Evolutionary conservation across 2,113 vertebrate genomes (phyloP), one percentile per base, ranked within the genome.

Genomic region (Rattus rattus): DNA sequence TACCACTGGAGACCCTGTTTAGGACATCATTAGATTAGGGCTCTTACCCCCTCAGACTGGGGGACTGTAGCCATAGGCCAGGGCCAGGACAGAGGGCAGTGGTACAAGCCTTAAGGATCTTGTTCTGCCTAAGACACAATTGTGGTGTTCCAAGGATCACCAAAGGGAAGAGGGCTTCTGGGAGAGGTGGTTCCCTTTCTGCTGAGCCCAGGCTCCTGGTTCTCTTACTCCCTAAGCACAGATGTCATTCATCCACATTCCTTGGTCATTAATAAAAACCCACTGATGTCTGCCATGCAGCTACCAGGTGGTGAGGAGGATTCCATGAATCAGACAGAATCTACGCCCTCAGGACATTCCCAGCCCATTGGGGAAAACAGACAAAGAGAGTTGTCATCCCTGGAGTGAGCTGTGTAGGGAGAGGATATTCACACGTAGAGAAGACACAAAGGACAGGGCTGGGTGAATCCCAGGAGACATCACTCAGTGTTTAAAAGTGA

Each of bases 311-410:
- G 30, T 24, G 36, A 54, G 49, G 33, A 84, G 7, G 47, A 65
- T 28, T 17, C 33, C 14, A 4, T 94, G 84, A 97, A 20, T 86
- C 94, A 72, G 59, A 73, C 14, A 47, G 43, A 89, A 77, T 92
- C 77, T 85, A 91, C 88, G 79, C 36, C 88, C 90, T 73, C 47
- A 9, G 80, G 80, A 72, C 43, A 73, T 49, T 84, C 85, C 85
- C 69, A 92, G 75, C 86, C 69, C 30, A 0, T 7, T 28, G 61
- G 67, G 4, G 26, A 76, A 89, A 89, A n/a, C 10, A 39, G 69
- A 96, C 85, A 49, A 88, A 79, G 90, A 76, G 59, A 61, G n/a
- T 43, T 39, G 54, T 52, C 85, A 84, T 75, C 49, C 20, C 43
- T 14, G 17, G 39, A 65, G 88, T 36, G 59, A 65, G 14, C 8